A percentile compares a stretch with the other conserved stretches of the same genome.
Evolutionary conservation across 2,797 vertebrate genomes (phyloP).

Genomic region (Podarcis lilfordi): DNA sequence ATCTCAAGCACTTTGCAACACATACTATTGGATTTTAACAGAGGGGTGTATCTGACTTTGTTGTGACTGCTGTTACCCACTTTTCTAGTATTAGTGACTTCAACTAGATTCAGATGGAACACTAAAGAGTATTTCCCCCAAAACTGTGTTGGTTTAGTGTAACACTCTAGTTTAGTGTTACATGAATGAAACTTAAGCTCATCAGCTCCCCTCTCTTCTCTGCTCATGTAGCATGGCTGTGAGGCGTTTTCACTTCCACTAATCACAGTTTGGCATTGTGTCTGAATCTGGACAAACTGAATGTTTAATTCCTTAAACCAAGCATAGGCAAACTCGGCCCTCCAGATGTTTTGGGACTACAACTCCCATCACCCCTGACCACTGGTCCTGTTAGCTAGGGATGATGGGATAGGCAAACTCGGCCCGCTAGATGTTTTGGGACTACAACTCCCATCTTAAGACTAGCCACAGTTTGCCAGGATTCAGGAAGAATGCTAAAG

Average conservation of each 20-base stretch:
- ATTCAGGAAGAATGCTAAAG: too few relatives aligned
- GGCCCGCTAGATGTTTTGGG: too few relatives aligned
- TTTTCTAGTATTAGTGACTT: neutral
- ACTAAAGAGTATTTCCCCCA: neutral
- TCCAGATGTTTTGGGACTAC: too few relatives aligned
- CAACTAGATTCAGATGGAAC: neutral
- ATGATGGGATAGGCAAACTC: too few relatives aligned
- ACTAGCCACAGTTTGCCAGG: neutral
- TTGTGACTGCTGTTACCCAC: neutral
- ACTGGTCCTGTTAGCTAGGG: too few relatives aligned
- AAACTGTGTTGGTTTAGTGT: neutral
- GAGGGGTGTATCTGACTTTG: neutral
- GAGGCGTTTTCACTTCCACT: neutral
- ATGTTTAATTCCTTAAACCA: neutral
- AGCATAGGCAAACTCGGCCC: too few relatives aligned
- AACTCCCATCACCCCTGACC: too few relatives aligned
- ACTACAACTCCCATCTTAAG: neutral
- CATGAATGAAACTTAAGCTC: neutral
- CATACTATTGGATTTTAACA: neutral
- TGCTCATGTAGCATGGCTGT: neutral
- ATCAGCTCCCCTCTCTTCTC: neutral
- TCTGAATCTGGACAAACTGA: neutral
- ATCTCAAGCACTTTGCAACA: slow-evolving; percentile 23
- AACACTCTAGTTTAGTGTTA: neutral
- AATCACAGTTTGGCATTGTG: neutral